A percentile compares a stretch with the other conserved stretches of the same genome.
These are phyloP conservation scores for Callopanchax toddi DNA, from an alignment of 2,113 vertebrate genomes.

Conservation along the genomic window DNA sequence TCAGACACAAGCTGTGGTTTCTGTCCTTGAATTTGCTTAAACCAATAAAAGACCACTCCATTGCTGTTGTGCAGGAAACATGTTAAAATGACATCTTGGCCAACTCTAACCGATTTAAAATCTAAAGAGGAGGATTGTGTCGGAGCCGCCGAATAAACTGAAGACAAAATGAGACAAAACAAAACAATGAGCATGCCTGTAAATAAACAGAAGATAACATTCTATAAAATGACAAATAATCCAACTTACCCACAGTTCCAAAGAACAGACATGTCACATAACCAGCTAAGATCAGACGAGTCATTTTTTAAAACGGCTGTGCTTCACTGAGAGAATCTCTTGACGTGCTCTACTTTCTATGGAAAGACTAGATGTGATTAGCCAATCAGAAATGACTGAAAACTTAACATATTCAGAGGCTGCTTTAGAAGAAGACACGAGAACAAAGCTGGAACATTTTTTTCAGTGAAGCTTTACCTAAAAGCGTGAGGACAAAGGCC, in stretches of 20 bases:
- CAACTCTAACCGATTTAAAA: fast-evolving
- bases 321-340: neutral
- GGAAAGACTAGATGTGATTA: constrained; percentile 3
- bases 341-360: constrained; percentile 2
- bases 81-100: neutral
- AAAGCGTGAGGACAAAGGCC: too few relatives aligned
- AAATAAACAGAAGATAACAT: neutral
- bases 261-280: constrained; percentile 20
- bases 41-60: constrained; percentile 34
- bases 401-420: neutral
- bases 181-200: neutral
- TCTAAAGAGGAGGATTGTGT: neutral
- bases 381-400: neutral
- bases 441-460: too few relatives aligned
- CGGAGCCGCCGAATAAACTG: neutral
- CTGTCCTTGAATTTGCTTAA: constrained; percentile 44
- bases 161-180: neutral
- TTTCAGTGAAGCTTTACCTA: too few relatives aligned
- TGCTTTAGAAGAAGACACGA: neutral
- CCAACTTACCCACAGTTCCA: constrained; percentile 6
- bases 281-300: neutral
- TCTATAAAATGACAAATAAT: too few relatives aligned
- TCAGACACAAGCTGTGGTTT: constrained; percentile 27
- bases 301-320: constrained; percentile 3
- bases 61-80: neutral